Conservation (phyloP, 2,888 invertebrate genomes). For the Oscheius sp. region DNA sequence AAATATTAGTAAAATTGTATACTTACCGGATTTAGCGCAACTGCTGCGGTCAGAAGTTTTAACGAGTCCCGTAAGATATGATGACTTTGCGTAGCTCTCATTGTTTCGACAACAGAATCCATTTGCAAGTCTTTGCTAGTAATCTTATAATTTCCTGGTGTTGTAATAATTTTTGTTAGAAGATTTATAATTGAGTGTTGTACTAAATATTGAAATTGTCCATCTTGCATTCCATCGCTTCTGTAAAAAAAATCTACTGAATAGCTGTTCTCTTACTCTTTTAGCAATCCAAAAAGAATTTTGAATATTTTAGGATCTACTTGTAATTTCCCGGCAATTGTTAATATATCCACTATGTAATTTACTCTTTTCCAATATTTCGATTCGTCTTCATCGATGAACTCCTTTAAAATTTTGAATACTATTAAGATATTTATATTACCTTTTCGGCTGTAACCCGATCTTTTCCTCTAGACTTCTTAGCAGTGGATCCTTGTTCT, state of each 20-base stretch:
- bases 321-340: constrained; percentile 29
- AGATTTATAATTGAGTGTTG: constrained; percentile 82
- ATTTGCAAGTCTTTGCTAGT: constrained; percentile 73
- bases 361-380: constrained; percentile 35
- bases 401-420: constrained; percentile 1
- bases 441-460: background rate
- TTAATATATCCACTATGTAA: constrained; percentile 54
- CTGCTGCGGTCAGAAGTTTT: constrained; percentile 82
- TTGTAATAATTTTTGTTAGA: constrained; percentile 74
- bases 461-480: constrained; percentile 38
- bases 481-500: constrained; percentile 34
- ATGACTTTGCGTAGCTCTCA: constrained; percentile 88
- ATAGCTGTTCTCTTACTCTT: constrained; percentile 41
- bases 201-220: background rate
- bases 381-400: constrained; percentile 30
- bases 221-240: background rate
- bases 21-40: constrained; percentile 78
- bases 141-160: constrained; percentile 42
- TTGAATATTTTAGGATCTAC: constrained; percentile 44
- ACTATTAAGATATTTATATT: background rate
- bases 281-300: constrained; percentile 52
- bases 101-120: constrained; percentile 85
- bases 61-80: constrained; percentile 94
- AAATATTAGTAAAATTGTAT: background rate
- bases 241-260: constrained; percentile 1